Base-by-base conservation (phyloP, 2,888 invertebrate genomes). In the Agrochola circellaris region DNA sequence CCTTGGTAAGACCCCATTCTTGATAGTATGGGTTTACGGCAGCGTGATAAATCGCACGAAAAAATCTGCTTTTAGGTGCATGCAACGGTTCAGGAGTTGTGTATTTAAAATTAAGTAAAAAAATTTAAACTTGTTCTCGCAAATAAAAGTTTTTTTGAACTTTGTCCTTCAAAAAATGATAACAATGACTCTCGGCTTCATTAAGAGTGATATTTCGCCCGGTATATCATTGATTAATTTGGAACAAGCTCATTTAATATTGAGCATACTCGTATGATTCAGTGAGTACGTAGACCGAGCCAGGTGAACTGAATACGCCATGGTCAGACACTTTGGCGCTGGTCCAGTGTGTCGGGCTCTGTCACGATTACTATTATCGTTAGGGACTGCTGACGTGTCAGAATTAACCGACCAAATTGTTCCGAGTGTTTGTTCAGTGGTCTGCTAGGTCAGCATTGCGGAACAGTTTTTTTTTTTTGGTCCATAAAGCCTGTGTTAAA, bases 281-380 rank as follows among this genome's bases (percentile, higher is more conserved):
- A 61, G 60, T 54, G 54, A 68, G n/a, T 73, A 66, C 60, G 68
- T 56, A 74, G 71, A 85, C 75, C 60, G 60, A 81, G 83, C 85
- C 89, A 90, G 90, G 90, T 92, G 91, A 90, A 83, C 87, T 82
- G 87, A 88, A 87, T 83, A 78, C 83, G 84, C 90, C 89, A 88
- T 78, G 89, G 86, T 84, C 88, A 88, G 83, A 86, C 79, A 73
- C 84, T 80, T 93, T 94, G 93, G 94, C 92, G 66, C 58, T 56
- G 64, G 26, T 92, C 93, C 94, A 94, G 88, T 71, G 62, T 81
- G 73, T 72, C 80, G 88, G 71, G 86, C 83, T 89, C 85, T 90
- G 83, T 86, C 90, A 89, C 89, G 85, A 81, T 84, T 87, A 87
- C 88, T 88, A 88, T 88, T 88, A 87, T 75, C 78, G 69, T 45